Conservation (phyloP, 2,888 invertebrate species). For the Eurytoma adleriae region DNA sequence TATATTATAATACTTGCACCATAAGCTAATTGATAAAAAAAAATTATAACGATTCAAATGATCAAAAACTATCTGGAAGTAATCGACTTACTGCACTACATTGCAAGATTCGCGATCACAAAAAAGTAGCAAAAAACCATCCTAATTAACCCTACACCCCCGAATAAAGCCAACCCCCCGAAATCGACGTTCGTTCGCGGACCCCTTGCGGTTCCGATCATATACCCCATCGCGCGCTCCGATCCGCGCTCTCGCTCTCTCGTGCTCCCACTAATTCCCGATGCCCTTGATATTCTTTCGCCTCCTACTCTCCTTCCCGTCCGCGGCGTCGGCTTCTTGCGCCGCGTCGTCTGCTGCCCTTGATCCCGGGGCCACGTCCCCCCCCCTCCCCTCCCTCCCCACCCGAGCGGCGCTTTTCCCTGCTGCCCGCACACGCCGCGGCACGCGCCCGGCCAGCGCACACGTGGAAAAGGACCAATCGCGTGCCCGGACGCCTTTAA, state of each 20-base stretch:
- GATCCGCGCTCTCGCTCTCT: constrained; percentile 24
- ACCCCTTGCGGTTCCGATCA: constrained; percentile 60
- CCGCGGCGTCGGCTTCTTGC: constrained; percentile 19
- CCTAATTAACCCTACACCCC: neutral
- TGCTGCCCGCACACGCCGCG: neutral
- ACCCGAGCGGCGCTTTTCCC: constrained; percentile 13
- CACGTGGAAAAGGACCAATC: constrained; percentile 49
- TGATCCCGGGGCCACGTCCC: constrained; percentile 30
- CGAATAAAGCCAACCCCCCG: neutral
- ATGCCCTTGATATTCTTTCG: constrained; percentile 47
- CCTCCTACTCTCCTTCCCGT: neutral
- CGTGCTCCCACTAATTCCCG: constrained; percentile 34
- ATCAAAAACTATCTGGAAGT: neutral
- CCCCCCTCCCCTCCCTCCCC: constrained; percentile 33
- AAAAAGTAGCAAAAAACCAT: neutral
- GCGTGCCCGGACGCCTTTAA: constrained; percentile 15
- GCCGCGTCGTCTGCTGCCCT: constrained; percentile 49
- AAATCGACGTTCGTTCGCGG: neutral
- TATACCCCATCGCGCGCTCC: constrained; percentile 58
- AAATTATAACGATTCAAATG: no score
- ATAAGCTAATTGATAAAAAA: no score
- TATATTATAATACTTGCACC: no score
- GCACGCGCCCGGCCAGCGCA: constrained; percentile 16
- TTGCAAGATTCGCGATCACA: no score
- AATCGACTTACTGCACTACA: no score